These are phyloP conservation scores for Cuniculus paca DNA, from an alignment of 2,797 vertebrate species.

Conservation along the genomic window DNA sequence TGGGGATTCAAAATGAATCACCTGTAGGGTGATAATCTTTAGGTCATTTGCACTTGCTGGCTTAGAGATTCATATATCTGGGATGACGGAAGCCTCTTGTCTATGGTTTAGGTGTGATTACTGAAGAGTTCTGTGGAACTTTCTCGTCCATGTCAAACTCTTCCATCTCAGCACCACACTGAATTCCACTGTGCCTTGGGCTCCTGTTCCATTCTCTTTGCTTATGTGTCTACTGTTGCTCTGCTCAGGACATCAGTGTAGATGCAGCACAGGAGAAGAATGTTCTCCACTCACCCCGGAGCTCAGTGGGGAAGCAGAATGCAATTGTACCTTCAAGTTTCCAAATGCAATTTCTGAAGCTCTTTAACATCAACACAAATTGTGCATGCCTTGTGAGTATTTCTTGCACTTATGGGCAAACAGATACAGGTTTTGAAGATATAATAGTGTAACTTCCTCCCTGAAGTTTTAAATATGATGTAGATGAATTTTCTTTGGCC, in stretches of 20 bases:
- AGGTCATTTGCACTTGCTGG: background rate
- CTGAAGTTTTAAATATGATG: background rate
- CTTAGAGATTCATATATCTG: background rate
- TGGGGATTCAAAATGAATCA: slow-evolving; percentile 23
- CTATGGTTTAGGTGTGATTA: background rate
- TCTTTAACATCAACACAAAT: background rate
- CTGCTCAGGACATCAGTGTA: background rate
- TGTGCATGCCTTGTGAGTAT: background rate
- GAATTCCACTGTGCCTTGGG: no score
- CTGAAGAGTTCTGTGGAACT: background rate
- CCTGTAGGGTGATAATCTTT: background rate
- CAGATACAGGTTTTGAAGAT: background rate
- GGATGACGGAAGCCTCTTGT: background rate
- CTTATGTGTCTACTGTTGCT: accelerated
- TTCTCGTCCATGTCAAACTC: background rate
- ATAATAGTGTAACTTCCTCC: background rate
- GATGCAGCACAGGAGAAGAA: background rate
- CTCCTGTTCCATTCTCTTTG: background rate
- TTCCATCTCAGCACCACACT: background rate
- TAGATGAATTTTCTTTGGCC: background rate
- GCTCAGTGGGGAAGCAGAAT: background rate
- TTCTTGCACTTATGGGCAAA: background rate
- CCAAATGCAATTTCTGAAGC: background rate
- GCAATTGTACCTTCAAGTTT: background rate
- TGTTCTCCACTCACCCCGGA: background rate